Percentiles rank a stretch among this genome's conserved stretches.
These are phyloP conservation scores for Styela clava DNA, from an alignment of 23 tunicate genomes.

Conservation along the genomic window DNA sequence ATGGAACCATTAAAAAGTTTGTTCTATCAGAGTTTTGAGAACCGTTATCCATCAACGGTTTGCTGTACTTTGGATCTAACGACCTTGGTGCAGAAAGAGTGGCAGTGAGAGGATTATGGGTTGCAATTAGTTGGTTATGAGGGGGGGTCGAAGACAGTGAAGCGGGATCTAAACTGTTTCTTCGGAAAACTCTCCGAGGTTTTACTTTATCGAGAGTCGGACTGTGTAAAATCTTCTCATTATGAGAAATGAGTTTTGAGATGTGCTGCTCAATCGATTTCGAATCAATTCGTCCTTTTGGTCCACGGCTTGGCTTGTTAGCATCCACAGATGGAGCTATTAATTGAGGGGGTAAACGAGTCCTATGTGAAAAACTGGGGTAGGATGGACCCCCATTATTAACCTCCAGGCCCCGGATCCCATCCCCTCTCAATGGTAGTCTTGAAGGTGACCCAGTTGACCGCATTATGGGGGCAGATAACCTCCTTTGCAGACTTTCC, in stretches of 20 bases:
- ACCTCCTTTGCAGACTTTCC: constrained; percentile 18
- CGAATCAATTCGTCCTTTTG: background rate
- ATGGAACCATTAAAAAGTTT: background rate
- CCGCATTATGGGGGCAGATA: constrained; percentile 12
- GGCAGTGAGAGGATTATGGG: constrained; percentile 19
- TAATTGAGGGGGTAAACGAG: background rate
- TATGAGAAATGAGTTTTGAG: constrained; percentile 69
- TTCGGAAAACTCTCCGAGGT: constrained; percentile 71
- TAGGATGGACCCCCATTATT: background rate
- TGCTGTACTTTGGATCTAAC: background rate
- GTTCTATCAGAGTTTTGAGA: background rate
- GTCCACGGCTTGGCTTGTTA: constrained; percentile 15
- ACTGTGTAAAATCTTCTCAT: constrained; percentile 64
- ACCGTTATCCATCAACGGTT: background rate
- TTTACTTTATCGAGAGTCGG: constrained; percentile 78
- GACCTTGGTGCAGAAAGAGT: constrained; percentile 27
- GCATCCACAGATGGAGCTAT: background rate
- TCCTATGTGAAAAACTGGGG: background rate
- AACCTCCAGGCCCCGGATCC: background rate
- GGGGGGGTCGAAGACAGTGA: constrained; percentile 47
- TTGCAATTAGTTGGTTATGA: background rate
- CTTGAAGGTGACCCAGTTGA: background rate
- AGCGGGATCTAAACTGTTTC: constrained; percentile 74
- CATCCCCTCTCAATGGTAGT: background rate
- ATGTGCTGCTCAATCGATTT: constrained; percentile 75